phyloP scores from a whole-genome alignment of 2,797 vertebrate genomes.

The Rachycentron canadum region DNA sequence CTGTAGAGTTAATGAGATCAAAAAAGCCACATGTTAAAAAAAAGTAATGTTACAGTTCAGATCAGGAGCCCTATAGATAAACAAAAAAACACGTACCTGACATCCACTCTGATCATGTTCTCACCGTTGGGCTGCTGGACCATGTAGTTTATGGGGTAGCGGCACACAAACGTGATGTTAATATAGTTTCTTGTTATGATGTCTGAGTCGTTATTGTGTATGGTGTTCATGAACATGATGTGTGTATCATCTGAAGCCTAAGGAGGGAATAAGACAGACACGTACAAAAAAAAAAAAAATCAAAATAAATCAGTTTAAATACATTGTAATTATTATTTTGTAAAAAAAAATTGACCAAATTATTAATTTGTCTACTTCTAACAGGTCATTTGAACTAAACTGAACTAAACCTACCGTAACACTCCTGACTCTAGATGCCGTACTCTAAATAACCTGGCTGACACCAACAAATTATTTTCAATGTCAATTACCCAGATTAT shows the following conservation, averaged over 20 bases:
- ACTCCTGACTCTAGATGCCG: too few relatives aligned
- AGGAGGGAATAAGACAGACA: slow-evolving; percentile 19
- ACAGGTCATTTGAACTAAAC: not conserved
- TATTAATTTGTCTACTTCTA: too few relatives aligned
- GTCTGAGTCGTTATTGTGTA: slow-evolving; percentile 85
- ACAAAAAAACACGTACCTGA: slow-evolving; percentile 66
- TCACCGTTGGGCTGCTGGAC: slow-evolving; percentile 83
- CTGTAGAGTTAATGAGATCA: slow-evolving; percentile 56
- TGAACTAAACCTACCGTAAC: too few relatives aligned
- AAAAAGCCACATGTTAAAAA: not conserved
- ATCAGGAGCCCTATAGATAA: not conserved
- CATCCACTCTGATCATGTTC: slow-evolving; percentile 85
- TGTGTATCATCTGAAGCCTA: slow-evolving; percentile 83
- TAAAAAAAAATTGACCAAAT: too few relatives aligned
- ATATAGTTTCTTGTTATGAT: slow-evolving; percentile 85
- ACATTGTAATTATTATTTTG: too few relatives aligned
- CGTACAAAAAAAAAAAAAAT: not conserved
- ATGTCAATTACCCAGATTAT: too few relatives aligned
- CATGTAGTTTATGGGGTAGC: slow-evolving; percentile 87
- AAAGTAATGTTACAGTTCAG: not conserved
- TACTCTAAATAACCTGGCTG: too few relatives aligned
- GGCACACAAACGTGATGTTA: slow-evolving; percentile 87
- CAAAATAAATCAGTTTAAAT: not conserved
- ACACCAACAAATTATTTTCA: too few relatives aligned
- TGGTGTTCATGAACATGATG: slow-evolving; percentile 87